phyloP scores from a whole-genome alignment of 2,797 vertebrate species.

The Acipenser ruthenus region DNA sequence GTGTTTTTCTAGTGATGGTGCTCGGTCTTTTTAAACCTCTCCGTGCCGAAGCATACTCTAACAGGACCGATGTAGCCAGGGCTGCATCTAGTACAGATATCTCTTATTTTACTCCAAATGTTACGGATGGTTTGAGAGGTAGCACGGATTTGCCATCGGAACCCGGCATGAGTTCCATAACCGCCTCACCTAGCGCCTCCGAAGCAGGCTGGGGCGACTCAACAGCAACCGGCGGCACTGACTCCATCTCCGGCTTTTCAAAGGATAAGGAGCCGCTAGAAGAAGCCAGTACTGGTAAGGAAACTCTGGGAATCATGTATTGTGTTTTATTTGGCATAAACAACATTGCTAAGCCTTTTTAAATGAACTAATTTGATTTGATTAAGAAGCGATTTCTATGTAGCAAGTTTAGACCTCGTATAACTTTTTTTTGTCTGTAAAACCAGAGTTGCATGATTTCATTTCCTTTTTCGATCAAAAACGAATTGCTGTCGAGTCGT shows the following conservation, averaged over 20 bases:
- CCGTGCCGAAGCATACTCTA: constrained; percentile 35
- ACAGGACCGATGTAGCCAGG: constrained; percentile 26
- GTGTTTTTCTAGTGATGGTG: constrained; percentile 42
- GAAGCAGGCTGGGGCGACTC: constrained; percentile 37
- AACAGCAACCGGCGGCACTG: constrained; percentile 26
- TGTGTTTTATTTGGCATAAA: too few relatives aligned
- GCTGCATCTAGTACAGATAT: constrained; percentile 18
- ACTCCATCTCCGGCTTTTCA: constrained; percentile 35
- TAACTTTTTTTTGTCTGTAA: too few relatives aligned
- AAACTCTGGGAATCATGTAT: not conserved
- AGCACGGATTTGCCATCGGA: constrained; percentile 11
- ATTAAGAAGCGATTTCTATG: too few relatives aligned
- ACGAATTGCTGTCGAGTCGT: too few relatives aligned
- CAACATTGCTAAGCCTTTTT: too few relatives aligned
- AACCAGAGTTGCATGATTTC: too few relatives aligned
- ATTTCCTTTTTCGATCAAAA: too few relatives aligned
- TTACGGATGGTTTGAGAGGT: constrained; percentile 15
- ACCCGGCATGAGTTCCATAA: constrained; percentile 11
- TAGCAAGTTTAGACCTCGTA: too few relatives aligned
- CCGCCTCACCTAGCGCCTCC: constrained; percentile 13
- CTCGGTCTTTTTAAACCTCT: constrained; percentile 43
- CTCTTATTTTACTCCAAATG: constrained; percentile 7
- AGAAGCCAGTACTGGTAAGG: constrained; percentile 45
- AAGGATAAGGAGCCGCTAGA: constrained; percentile 29
- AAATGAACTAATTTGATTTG: too few relatives aligned